A percentile compares a stretch with the other conserved stretches of the same genome.
Conservation (phyloP, 2,888 invertebrate genomes). For the Meiosimyza platycephala region DNA sequence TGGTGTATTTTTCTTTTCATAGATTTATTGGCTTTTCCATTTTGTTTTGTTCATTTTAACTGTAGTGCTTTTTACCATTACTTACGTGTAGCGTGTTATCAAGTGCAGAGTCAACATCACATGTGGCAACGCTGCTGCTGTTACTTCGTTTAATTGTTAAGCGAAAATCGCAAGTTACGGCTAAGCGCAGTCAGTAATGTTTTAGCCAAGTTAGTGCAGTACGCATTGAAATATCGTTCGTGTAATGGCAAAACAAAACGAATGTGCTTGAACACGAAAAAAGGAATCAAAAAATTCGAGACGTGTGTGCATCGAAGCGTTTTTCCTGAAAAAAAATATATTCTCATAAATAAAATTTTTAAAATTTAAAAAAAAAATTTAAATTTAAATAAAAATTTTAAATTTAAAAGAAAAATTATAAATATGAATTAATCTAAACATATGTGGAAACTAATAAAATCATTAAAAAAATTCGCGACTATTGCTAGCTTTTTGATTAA, state of each 20-base stretch:
- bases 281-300: conserved; percentile 4
- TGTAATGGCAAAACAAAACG: background rate
- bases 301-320: conserved; percentile 16
- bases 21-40: background rate
- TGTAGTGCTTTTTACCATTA: background rate
- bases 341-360: no score
- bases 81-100: conserved; percentile 10
- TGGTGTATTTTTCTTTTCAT: conserved; percentile 11
- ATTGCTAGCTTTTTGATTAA: no score
- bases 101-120: conserved; percentile 4
- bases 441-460: no score
- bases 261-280: background rate
- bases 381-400: background rate
- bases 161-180: conserved; percentile 46
- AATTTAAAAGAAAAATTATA: no score
- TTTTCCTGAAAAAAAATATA: background rate
- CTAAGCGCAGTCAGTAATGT: conserved; percentile 29
- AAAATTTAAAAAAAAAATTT: background rate
- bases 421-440: no score
- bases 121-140: conserved; percentile 29
- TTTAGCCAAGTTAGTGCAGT: conserved; percentile 16
- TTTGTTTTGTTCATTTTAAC: background rate
- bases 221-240: background rate
- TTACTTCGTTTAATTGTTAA: conserved; percentile 45
- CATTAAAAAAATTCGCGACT: no score